Base-by-base conservation (phyloP, 2,113 vertebrate species). In the Corydoras sp. region DNA sequence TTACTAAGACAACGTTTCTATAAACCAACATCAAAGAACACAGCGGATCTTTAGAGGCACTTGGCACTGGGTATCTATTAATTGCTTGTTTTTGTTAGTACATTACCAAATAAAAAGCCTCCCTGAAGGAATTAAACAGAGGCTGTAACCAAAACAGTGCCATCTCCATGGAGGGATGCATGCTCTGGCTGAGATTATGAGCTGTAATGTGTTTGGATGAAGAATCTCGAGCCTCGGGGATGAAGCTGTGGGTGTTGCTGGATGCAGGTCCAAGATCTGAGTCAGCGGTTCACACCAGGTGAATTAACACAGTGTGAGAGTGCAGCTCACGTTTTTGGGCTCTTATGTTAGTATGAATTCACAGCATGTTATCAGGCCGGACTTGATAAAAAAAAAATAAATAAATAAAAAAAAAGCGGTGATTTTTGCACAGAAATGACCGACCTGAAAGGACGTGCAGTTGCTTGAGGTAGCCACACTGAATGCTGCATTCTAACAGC, bases 201-300 rank as follows among this genome's bases (percentile, higher is more conserved):
- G 63, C 64, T 53, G 48, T 79, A 65, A 76, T 65, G 32, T 51
- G 68, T 56, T 71, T 66, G 62, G 72, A 74, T 63, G 76, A 63
- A 64, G 71, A 76, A 75, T 60, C 64, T 77, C 63, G 49, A 72
- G 72, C 68, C 30, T 68, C 61, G 12, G 68, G 61, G 59, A 78
- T 9, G 12, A 50, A 12, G 74, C 31, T 65, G 73, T 43, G 35
- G 71, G 48, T 65, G 66, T n/a, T 55, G 32, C 56, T 76, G 67
- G 76, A 51, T 35, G 18, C 32, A 3, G n/a, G 58, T 61, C 18
- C 60, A 43, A 49, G 10, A 4, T 11, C 53, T 77, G 77, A 77
- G 67, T 79, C 77, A 79, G 67, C 54, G 5, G 35, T 75, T 79
- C 73, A 60, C 67, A 64, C 71, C 75, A 77, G 67, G 77, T 76